These are phyloP conservation scores for Stenotaenia linearis DNA, from an alignment of 2,888 invertebrate species.

Conservation along the genomic window DNA sequence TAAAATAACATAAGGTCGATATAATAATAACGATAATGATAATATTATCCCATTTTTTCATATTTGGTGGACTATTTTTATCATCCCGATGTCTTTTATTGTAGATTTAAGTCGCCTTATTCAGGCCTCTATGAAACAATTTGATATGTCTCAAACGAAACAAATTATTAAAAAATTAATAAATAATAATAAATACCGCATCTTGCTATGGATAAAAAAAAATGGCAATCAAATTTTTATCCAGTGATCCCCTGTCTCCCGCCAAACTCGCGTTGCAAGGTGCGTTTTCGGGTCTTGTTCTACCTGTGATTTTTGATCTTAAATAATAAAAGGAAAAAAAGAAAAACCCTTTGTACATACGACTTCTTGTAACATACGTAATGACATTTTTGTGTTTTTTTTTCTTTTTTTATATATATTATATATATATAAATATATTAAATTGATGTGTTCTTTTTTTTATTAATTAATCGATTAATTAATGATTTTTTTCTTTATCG, in stretches of 20 bases:
- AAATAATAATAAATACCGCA: background rate
- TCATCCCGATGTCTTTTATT: constrained; percentile 30
- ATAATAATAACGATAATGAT: constrained; percentile 29
- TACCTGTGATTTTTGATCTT: constrained; percentile 24
- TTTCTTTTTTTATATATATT: constrained; percentile 15
- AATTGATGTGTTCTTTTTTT: background rate
- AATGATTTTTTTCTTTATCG: background rate
- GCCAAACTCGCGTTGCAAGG: constrained; percentile 26
- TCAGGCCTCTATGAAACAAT: constrained; percentile 28
- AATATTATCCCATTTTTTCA: constrained; percentile 31
- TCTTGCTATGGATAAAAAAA: constrained; percentile 20
- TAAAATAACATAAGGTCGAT: constrained; percentile 19
- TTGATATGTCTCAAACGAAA: background rate
- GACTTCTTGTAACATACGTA: constrained; percentile 26
- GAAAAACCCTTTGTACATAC: constrained; percentile 18
- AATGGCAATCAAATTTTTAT: constrained; percentile 24
- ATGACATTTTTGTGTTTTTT: constrained; percentile 21
- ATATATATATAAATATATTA: constrained; percentile 21
- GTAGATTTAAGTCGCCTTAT: constrained; percentile 32
- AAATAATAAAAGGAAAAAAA: background rate
- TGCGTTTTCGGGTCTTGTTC: constrained; percentile 22
- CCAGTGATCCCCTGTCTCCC: constrained; percentile 21
- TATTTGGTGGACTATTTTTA: constrained; percentile 33
- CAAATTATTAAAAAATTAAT: background rate
- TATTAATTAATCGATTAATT: background rate